Evolutionary conservation across 1,140 invertebrate species (phyloP).

Genomic region (Pentalonia nigronervosa): DNA sequence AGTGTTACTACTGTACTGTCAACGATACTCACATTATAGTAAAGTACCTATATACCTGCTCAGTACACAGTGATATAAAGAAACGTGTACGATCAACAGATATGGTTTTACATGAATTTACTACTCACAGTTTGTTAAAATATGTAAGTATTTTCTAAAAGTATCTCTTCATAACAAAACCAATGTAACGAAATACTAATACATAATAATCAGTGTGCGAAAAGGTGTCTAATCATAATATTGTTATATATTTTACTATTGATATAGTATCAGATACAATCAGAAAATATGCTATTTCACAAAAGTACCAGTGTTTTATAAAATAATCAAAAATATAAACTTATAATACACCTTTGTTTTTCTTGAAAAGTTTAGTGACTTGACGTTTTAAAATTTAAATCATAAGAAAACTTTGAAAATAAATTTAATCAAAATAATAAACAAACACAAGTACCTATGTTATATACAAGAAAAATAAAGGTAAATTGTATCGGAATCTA

Average conservation of each 20-base stretch:
- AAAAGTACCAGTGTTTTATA: not conserved
- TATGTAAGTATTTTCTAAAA: not conserved
- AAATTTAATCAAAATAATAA: not conserved
- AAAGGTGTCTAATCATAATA: not conserved
- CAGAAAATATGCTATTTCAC: not conserved
- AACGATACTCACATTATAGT: not conserved
- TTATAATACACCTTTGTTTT: not conserved
- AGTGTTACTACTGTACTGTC: not conserved
- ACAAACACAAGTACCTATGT: not conserved
- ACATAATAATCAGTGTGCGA: not conserved
- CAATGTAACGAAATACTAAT: not conserved
- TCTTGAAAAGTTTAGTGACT: not conserved
- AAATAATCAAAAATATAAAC: not conserved
- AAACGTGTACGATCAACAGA: not conserved
- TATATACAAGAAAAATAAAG: not conserved
- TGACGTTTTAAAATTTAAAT: not conserved
- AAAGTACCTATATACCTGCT: not conserved
- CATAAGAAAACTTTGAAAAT: slow-evolving; percentile 1
- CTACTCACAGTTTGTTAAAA: not conserved
- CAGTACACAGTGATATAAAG: not conserved
- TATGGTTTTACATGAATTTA: not conserved
- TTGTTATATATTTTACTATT: not conserved
- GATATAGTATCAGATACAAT: no score
- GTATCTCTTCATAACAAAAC: not conserved
- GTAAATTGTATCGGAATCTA: not conserved